Conservation (phyloP, 2,888 invertebrate species). For the Dione juno region DNA sequence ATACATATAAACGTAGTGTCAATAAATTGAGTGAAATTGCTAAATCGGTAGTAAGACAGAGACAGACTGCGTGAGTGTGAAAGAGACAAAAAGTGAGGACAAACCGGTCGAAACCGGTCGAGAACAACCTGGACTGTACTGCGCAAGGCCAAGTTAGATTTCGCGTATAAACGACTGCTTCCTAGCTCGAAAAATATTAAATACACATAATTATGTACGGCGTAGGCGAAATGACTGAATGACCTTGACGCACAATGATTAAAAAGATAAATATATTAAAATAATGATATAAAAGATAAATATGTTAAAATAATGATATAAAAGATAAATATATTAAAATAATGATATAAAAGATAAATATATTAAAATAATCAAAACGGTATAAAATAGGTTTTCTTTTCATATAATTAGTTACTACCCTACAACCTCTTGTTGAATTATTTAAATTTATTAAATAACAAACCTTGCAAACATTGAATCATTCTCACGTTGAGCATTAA, state of each 20-base stretch:
- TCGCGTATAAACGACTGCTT: neutral
- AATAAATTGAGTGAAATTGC: conserved; percentile 2
- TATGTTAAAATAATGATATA: no score
- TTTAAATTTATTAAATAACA: no score
- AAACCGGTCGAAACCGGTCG: conserved; percentile 46
- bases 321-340: no score
- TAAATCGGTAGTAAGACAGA: neutral
- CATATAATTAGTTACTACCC: no score
- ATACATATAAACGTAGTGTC: conserved; percentile 1
- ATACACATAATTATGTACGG: neutral
- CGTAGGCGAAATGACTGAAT: neutral
- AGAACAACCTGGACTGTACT: conserved; percentile 31
- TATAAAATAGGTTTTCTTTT: neutral
- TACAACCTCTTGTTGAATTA: no score
- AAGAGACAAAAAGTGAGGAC: conserved; percentile 20
- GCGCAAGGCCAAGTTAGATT: conserved; percentile 41
- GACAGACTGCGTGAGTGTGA: neutral
- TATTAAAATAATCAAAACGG: neutral
- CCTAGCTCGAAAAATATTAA: neutral
- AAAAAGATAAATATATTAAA: neutral
- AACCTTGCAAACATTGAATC: no score
- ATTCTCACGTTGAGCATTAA: no score
- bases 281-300: no score
- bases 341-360: no score
- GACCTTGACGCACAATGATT: neutral